phyloP scores from a whole-genome alignment of 2,797 vertebrate genomes.

The Prunella strophiata region DNA sequence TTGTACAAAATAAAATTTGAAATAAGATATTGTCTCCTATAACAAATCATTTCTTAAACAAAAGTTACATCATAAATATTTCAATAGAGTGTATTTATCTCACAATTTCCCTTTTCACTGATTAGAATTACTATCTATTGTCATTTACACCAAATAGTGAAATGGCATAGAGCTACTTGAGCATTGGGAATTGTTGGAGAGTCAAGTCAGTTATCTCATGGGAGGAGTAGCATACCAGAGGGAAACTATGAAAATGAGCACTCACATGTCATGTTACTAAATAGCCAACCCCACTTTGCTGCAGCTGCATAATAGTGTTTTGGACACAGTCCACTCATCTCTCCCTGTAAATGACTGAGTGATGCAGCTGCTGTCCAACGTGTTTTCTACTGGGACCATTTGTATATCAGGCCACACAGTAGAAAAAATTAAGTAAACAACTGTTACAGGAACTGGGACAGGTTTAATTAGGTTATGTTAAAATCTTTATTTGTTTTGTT shows the following conservation, averaged over 20 bases:
- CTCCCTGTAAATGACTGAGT: not conserved
- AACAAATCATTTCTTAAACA: not conserved
- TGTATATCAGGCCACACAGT: not conserved
- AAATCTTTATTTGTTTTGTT: not conserved
- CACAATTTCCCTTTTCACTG: conserved; percentile 1
- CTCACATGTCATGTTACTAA: not conserved
- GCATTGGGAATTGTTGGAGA: not conserved
- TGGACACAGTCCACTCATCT: conserved; percentile 44
- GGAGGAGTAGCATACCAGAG: not conserved
- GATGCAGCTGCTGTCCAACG: conserved; percentile 37
- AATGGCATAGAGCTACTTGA: not conserved
- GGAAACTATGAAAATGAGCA: not conserved
- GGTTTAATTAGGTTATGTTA: not conserved
- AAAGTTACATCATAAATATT: not conserved
- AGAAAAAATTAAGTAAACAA: not conserved
- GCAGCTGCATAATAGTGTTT: conserved; percentile 33
- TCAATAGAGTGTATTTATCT: not conserved
- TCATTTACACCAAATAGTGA: not conserved
- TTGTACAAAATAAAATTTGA: not conserved
- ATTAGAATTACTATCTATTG: not conserved
- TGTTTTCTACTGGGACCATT: conserved; percentile 36
- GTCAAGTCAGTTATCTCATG: not conserved
- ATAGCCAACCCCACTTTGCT: not conserved
- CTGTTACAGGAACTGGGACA: not conserved
- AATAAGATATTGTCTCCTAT: not conserved